These are phyloP conservation scores for Kryptolebias ocellatus DNA, from an alignment of 2,797 vertebrate species.

Conservation along the genomic window DNA sequence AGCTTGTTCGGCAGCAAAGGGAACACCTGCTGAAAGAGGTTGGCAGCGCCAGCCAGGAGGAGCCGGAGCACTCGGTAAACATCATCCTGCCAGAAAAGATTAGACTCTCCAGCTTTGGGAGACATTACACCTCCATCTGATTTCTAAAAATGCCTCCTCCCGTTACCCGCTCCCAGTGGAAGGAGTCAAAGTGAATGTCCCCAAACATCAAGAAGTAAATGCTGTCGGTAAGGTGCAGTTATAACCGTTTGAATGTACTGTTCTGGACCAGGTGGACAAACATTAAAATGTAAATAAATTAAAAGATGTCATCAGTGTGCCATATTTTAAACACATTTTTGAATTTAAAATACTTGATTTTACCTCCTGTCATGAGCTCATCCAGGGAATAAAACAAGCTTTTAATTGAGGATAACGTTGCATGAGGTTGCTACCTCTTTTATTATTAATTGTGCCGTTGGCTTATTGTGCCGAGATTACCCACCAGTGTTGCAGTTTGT, in stretches of 20 bases:
- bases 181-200: conserved; percentile 32
- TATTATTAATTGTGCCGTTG: neutral
- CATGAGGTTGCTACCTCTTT: neutral
- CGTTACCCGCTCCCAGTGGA: conserved; percentile 17
- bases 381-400: neutral
- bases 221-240: conserved; percentile 46
- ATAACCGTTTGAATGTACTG: conserved; percentile 46
- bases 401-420: neutral
- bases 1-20: conserved; percentile 88
- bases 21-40: conserved; percentile 85
- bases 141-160: neutral
- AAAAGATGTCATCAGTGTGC: conserved; percentile 26
- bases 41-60: conserved; percentile 54
- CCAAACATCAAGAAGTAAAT: conserved; percentile 17
- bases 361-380: neutral
- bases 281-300: conserved; percentile 27
- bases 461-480: neutral
- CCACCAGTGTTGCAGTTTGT: neutral
- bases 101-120: conserved; percentile 86
- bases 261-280: conserved; percentile 24
- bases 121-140: conserved; percentile 88
- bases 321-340: conserved; percentile 13
- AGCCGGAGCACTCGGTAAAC: conserved; percentile 88
- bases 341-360: conserved; percentile 1
- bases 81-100: conserved; percentile 94